phyloP scores from a whole-genome alignment of 2,888 invertebrate species.

The Caenorhabditis imperialis region DNA sequence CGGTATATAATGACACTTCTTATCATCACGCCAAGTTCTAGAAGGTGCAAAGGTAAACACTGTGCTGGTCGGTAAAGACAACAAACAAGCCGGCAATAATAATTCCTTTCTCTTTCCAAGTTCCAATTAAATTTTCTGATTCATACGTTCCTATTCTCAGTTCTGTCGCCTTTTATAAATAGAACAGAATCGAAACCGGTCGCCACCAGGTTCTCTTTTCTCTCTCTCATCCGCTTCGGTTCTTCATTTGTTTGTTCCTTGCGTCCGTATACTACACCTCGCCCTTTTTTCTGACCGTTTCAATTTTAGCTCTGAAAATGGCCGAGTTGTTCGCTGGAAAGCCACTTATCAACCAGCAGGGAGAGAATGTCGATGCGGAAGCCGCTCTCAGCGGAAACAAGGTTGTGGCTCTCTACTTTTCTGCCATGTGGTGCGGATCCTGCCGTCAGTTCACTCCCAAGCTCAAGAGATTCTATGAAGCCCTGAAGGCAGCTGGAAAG shows the following conservation, averaged over 20 bases:
- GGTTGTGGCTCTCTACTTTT: conserved; percentile 80
- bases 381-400: conserved; percentile 61
- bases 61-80: neutral
- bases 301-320: conserved; percentile 54
- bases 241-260: conserved; percentile 16
- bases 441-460: conserved; percentile 75
- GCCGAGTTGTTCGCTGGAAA: conserved; percentile 65
- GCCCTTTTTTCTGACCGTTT: conserved; percentile 3
- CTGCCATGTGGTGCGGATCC: conserved; percentile 80
- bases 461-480: conserved; percentile 65
- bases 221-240: conserved; percentile 1
- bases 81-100: no score
- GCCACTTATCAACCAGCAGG: conserved; percentile 59
- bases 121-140: no score
- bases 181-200: conserved; percentile 14
- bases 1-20: conserved; percentile 7
- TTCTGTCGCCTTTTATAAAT: conserved; percentile 12
- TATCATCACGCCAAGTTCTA: conserved; percentile 4
- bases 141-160: conserved; percentile 1
- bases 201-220: no score
- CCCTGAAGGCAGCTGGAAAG: conserved; percentile 64
- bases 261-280: neutral
- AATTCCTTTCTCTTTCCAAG: no score
- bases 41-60: neutral
- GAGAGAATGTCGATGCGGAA: conserved; percentile 64